Base-by-base conservation (phyloP, 2,113 vertebrate genomes). In the Bufo gargarizans region DNA sequence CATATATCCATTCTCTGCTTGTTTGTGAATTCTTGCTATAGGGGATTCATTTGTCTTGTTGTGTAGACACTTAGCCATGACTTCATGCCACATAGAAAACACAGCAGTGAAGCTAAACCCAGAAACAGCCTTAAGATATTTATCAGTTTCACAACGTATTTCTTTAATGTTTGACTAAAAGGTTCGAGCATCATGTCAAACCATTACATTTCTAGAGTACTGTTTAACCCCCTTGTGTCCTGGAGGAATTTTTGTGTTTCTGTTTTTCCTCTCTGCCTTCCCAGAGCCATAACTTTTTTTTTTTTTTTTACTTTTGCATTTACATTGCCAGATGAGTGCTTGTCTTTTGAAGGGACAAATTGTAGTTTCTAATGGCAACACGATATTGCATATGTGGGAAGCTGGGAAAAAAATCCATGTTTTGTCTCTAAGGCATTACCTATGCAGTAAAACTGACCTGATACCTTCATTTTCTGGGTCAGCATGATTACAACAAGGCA, bases 41-140 rank as follows among this genome's bases (percentile, higher is more conserved):
- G 87, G 87, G 81, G 59, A 88, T 84, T 78, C 81, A 88, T 88
- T 88, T 84, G 87, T 88, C 87, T 84, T 84, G 33, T 84, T 84
- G 87, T 56, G 79, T 58, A 88, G 87, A 88, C 87, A 84, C 87
- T 88, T 88, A 88, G 72, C 81, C 87, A 88, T 84, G 87, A 88
- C 81, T 88, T 88, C 81, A 88, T 88, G 87, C 72, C 87, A 88
- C 81, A 88, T 56, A 83, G 69, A 88, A 82, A 88, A 84, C 81
- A 78, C 72, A 78, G 81, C 82, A 78, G 72, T 78, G 14, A 84
- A 67, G 82, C 83, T 55, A 82, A 78, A 88, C 63, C 76, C 72
- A 78, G 61, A 88, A 88, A 78, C n/a, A 43, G 81, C 87, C 82
- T 84, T 33, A 17, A 83, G 59, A 88, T 88, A 88, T 88, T 84